A percentile compares a stretch with the other conserved stretches of the same genome.
Evolutionary conservation across 2,797 vertebrate species (phyloP).

Genomic region (Hippocampus kuda): DNA sequence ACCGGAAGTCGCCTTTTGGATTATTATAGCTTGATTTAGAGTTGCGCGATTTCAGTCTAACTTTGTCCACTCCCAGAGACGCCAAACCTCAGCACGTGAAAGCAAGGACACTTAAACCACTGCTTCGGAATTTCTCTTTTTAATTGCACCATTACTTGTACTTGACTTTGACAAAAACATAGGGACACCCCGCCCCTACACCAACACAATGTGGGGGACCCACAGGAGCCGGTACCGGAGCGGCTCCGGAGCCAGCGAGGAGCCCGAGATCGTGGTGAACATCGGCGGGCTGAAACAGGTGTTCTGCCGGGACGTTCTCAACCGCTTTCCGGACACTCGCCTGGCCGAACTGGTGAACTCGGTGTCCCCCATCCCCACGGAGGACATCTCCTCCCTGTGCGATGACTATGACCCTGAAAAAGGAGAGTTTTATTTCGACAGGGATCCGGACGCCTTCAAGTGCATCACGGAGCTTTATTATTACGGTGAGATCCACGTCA

Average conservation of each 20-base stretch:
- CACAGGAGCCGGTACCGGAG: conserved; percentile 66
- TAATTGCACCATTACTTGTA: not conserved
- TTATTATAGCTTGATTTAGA: not conserved
- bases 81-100: not conserved
- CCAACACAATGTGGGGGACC: conserved; percentile 63
- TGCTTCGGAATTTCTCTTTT: not conserved
- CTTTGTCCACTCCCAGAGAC: not conserved
- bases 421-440: conserved; percentile 92
- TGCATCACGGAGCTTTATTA: conserved; percentile 87
- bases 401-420: conserved; percentile 89
- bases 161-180: not conserved
- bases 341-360: conserved; percentile 79
- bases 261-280: conserved; percentile 82
- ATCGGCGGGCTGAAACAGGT: conserved; percentile 88
- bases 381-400: conserved; percentile 78
- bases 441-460: conserved; percentile 89
- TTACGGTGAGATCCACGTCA: conserved; percentile 91
- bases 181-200: not conserved
- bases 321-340: conserved; percentile 80
- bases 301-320: conserved; percentile 75
- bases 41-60: not conserved
- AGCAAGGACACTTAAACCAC: not conserved
- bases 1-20: not conserved
- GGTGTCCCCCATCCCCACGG: conserved; percentile 61
- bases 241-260: conserved; percentile 70